These are phyloP conservation scores for Pongo pygmaeus DNA, from an alignment of 2,113 vertebrate species.

Conservation along the genomic window DNA sequence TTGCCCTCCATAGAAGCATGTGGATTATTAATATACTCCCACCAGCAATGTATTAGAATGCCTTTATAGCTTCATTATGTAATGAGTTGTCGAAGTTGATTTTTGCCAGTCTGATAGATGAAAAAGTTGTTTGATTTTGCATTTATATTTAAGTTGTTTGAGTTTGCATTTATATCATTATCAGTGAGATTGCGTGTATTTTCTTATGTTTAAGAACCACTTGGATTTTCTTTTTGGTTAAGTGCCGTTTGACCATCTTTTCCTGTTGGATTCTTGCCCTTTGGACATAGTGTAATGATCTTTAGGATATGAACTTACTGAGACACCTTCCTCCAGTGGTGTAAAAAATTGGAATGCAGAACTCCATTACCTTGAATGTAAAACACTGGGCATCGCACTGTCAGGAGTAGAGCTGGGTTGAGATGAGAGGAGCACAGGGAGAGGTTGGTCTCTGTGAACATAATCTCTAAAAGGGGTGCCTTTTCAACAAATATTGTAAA, in stretches of 20 bases:
- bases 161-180: conserved; percentile 18
- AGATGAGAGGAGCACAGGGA: not conserved
- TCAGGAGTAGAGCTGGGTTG: not conserved
- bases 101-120: not conserved
- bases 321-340: not conserved
- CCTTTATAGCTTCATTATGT: not conserved
- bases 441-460: not conserved
- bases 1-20: not conserved
- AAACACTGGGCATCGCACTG: not conserved
- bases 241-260: not conserved
- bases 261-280: not conserved
- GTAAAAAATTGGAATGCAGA: not conserved
- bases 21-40: not conserved
- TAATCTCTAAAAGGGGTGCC: not conserved
- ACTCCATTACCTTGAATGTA: not conserved
- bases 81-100: not conserved
- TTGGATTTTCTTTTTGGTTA: conserved; percentile 21
- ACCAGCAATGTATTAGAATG: not conserved
- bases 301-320: not conserved
- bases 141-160: not conserved
- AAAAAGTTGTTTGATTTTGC: conserved; percentile 1
- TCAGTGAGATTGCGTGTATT: not conserved
- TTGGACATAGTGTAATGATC: conserved; percentile 20
- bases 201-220: not conserved
- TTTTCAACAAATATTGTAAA: not conserved